Evolutionary conservation across 2,113 vertebrate species (phyloP).

Genomic region (Podocnemis expansa): DNA sequence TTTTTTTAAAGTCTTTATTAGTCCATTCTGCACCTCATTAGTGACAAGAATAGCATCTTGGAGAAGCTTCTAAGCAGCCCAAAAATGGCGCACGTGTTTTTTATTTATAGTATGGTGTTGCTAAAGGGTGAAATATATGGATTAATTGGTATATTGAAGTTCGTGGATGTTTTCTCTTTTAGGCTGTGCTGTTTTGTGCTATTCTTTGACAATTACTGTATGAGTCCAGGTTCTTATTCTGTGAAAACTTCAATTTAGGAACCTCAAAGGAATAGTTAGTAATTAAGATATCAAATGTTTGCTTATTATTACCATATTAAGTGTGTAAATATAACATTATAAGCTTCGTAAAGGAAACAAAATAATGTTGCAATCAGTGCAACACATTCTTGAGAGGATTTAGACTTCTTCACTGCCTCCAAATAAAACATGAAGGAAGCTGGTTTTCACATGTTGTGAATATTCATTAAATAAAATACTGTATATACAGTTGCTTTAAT

Average conservation of each 20-base stretch:
- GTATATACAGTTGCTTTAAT: neutral
- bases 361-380: neutral
- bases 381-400: constrained; percentile 20
- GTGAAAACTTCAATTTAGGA: neutral
- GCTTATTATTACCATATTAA: neutral
- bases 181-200: constrained; percentile 19
- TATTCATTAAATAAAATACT: neutral
- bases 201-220: constrained; percentile 6
- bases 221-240: neutral
- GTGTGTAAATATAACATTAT: neutral
- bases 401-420: neutral
- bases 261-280: neutral
- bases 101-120: neutral
- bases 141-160: constrained; percentile 45
- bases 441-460: constrained; percentile 13
- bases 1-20: constrained; percentile 30
- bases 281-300: neutral
- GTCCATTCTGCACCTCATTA: constrained; percentile 36
- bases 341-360: constrained; percentile 8
- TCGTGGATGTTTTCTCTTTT: constrained; percentile 8
- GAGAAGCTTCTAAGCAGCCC: constrained; percentile 31
- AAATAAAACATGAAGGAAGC: neutral
- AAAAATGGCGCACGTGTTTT: neutral
- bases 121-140: constrained; percentile 33
- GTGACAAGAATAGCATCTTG: constrained; percentile 25